These are phyloP conservation scores for Channallabes apus DNA, from an alignment of 2,797 vertebrate genomes.

Conservation along the genomic window DNA sequence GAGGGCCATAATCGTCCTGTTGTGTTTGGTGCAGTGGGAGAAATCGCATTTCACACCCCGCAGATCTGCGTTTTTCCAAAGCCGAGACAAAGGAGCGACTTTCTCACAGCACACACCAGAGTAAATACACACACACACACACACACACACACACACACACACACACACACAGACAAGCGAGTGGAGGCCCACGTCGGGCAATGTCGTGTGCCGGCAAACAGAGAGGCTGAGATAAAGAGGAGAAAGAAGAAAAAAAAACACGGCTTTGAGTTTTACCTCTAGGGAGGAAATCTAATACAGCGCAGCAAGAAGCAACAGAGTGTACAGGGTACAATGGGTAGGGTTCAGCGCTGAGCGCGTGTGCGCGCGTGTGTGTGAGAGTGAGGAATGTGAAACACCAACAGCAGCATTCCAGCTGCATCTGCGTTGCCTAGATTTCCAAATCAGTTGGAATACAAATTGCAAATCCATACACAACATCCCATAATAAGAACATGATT, in stretches of 20 bases:
- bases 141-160: slow-evolving; percentile 46
- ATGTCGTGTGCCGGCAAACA: slow-evolving; percentile 66
- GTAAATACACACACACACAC: slow-evolving; percentile 50
- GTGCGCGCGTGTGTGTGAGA: slow-evolving; percentile 17
- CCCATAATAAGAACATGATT: neutral
- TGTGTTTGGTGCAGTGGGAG: slow-evolving; percentile 67
- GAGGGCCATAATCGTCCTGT: slow-evolving; percentile 68
- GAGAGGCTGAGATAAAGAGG: slow-evolving; percentile 36
- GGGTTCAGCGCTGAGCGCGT: slow-evolving; percentile 30
- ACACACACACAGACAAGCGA: slow-evolving; percentile 36
- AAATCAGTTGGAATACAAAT: neutral
- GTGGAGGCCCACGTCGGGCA: slow-evolving; percentile 51
- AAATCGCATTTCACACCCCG: slow-evolving; percentile 77
- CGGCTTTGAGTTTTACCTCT: slow-evolving; percentile 49
- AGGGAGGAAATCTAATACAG: slow-evolving; percentile 40
- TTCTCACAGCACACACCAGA: slow-evolving; percentile 46
- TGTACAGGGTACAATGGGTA: slow-evolving; percentile 46
- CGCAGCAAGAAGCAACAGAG: slow-evolving; percentile 46
- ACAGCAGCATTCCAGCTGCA: slow-evolving; percentile 77
- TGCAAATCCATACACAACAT: slow-evolving; percentile 10
- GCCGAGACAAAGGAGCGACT: slow-evolving; percentile 46
- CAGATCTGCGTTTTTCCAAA: slow-evolving; percentile 46
- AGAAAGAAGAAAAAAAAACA: slow-evolving; percentile 8
- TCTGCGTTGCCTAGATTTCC: slow-evolving; percentile 71
- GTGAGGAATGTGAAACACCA: slow-evolving; percentile 79